Percentiles rank a stretch among this genome's conserved stretches.
phyloP scores from a whole-genome alignment of 2,797 vertebrate genomes.

The Channallabes apus region DNA sequence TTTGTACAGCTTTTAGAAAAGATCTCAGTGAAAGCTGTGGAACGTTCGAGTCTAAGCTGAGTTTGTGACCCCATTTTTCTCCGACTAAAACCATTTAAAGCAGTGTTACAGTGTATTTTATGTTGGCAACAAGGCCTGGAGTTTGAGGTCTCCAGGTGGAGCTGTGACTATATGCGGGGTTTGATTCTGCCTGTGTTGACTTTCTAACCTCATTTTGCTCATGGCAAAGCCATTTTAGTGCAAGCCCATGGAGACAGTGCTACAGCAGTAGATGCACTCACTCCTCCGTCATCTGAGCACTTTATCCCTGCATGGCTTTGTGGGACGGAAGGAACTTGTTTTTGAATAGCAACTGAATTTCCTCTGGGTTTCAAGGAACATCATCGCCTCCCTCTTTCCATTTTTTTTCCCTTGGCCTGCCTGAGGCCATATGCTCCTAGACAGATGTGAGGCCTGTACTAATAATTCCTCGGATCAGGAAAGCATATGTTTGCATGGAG shows the following conservation, averaged over 20 bases:
- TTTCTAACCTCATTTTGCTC: neutral
- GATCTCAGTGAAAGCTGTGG: neutral
- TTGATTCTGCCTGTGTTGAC: neutral
- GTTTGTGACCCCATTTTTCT: slow-evolving; percentile 1
- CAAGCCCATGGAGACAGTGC: neutral
- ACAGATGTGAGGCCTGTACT: slow-evolving; percentile 67
- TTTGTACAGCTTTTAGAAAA: no score
- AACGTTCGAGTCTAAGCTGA: neutral
- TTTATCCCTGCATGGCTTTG: slow-evolving; percentile 2
- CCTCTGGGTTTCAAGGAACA: slow-evolving; percentile 60
- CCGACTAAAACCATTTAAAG: neutral
- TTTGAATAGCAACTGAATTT: slow-evolving; percentile 60
- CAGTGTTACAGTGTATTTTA: neutral
- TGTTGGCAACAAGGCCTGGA: slow-evolving; percentile 87
- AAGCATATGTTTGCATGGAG: slow-evolving; percentile 63
- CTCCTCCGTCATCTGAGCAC: neutral
- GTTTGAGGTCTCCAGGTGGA: slow-evolving; percentile 89
- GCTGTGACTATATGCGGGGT: slow-evolving; percentile 17
- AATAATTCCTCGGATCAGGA: slow-evolving; percentile 65
- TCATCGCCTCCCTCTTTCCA: slow-evolving; percentile 16
- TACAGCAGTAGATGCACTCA: neutral
- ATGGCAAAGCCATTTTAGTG: slow-evolving; percentile 2
- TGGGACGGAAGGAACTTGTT: slow-evolving; percentile 3
- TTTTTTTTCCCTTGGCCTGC: slow-evolving; percentile 48
- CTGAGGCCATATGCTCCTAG: slow-evolving; percentile 69